Evolutionary conservation across 2,797 vertebrate species (phyloP), one percentile per base, ranked within the genome.

Genomic region (Stomatorhinus walkeri): DNA sequence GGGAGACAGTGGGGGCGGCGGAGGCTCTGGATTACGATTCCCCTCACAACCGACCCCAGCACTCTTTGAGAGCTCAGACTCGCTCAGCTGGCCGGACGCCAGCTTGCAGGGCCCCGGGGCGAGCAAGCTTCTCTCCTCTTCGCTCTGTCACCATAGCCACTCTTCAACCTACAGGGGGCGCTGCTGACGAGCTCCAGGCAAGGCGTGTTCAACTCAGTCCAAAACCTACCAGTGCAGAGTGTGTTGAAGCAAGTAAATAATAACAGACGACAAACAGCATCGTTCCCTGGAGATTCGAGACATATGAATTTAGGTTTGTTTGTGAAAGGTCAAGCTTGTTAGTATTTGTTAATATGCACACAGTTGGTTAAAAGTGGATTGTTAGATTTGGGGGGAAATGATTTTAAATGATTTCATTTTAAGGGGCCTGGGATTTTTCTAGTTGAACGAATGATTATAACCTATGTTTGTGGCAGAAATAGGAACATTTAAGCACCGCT

Each of bases 1-100:
- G 19, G 16, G 76, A 81, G 40, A 40, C 7, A 22, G 43, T 51
- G 48, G 46, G 84, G 84, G 48, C 12, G 24, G 84, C 0, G 28
- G 49, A 85, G 28, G 19, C 85, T 87, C 3, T 40, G 32, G 28
- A 87, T 87, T 59, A 87, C 51, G 28, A 87, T 87, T 87, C 85
- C 52, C 22, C 32, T 59, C 51, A 59, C 85, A 43, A 59, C 5
- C 85, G 28, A 87, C 85, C 54, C 49, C 52, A 19, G 84, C 84
- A 12, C 51, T 43, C 36, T 59, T 7, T 59, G 85, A 61, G 48
- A 85, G 48, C 84, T 59, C 52, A 56, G 16, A 36, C 24, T 59
- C 10, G 6, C 32, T 87, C 85, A 1, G 28, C 85, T 59, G 85
- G 85, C 51, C 36, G 54, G n/a, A 54, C 48, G 84, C 51, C 84